A percentile compares a stretch with the other conserved stretches of the same genome.
phyloP scores from a whole-genome alignment of 2,797 vertebrate genomes.

The Pristis pectinata region DNA sequence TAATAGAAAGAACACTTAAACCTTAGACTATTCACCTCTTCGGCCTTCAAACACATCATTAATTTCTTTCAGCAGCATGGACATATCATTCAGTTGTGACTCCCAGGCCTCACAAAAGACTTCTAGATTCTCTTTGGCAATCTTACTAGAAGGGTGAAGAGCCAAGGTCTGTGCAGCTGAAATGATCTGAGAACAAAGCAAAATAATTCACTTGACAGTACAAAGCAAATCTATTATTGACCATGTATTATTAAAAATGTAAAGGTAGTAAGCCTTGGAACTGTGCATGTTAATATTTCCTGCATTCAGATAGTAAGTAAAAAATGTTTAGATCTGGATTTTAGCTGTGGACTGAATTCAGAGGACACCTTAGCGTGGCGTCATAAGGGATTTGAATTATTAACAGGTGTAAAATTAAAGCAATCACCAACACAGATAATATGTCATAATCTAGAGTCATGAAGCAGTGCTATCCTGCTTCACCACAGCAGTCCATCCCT shows the following conservation, averaged over 20 bases:
- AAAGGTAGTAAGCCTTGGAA: not conserved
- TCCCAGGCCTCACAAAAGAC: constrained; percentile 99
- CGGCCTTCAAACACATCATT: constrained; percentile 87
- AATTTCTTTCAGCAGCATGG: constrained; percentile 82
- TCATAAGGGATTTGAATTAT: not conserved
- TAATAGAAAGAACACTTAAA: not conserved
- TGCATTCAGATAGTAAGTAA: not conserved
- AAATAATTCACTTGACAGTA: constrained; percentile 23
- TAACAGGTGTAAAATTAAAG: not conserved
- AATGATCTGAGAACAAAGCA: constrained; percentile 70
- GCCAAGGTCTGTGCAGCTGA: constrained; percentile 91
- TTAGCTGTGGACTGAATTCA: not conserved
- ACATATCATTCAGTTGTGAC: constrained; percentile 91
- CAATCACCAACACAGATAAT: not conserved
- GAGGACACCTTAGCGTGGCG: not conserved
- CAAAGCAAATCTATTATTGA: not conserved
- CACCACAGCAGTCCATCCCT: not conserved
- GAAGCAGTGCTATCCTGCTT: not conserved
- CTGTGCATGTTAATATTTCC: not conserved
- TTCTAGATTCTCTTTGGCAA: constrained; percentile 96
- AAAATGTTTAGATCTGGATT: not conserved
- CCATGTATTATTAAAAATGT: not conserved
- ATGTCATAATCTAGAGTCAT: not conserved
- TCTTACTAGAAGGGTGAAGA: constrained; percentile 93
- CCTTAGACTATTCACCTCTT: constrained; percentile 63